A percentile compares a stretch with the other conserved stretches of the same genome.
These are phyloP conservation scores for Plectropomus leopardus DNA, from an alignment of 2,113 vertebrate genomes.

Conservation along the genomic window DNA sequence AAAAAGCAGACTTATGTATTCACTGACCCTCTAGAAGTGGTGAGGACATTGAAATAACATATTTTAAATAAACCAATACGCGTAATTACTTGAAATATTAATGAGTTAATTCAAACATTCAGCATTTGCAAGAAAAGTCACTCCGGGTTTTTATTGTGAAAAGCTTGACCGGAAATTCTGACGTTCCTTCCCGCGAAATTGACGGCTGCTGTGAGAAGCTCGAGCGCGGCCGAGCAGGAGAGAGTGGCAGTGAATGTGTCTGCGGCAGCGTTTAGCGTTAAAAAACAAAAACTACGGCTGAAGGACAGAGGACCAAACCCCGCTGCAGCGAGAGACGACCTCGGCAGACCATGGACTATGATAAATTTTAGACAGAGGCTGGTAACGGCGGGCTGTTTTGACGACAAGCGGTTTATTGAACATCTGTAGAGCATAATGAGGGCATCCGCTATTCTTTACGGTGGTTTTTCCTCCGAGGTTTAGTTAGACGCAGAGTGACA, in stretches of 20 bases:
- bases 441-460: conserved; percentile 80
- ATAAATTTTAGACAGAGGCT: conserved; percentile 33
- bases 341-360: conserved; percentile 64
- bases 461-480: conserved; percentile 64
- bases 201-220: conserved; percentile 35
- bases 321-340: conserved; percentile 51
- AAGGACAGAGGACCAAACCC: conserved; percentile 48
- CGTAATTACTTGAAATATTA: neutral
- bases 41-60: neutral
- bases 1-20: neutral
- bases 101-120: too few relatives aligned
- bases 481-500: conserved; percentile 72
- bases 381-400: conserved; percentile 57
- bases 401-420: conserved; percentile 74
- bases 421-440: conserved; percentile 84
- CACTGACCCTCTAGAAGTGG: neutral
- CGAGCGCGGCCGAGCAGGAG: conserved; percentile 71
- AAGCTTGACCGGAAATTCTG: neutral
- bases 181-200: neutral
- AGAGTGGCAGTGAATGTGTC: conserved; percentile 71
- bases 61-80: neutral
- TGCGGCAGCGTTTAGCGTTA: conserved; percentile 69
- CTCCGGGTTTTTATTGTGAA: conserved; percentile 42
- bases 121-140: too few relatives aligned
- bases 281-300: conserved; percentile 62